These are phyloP conservation scores for Acyrthosiphon pisum DNA, from an alignment of 1,140 invertebrate species.

Conservation along the genomic window DNA sequence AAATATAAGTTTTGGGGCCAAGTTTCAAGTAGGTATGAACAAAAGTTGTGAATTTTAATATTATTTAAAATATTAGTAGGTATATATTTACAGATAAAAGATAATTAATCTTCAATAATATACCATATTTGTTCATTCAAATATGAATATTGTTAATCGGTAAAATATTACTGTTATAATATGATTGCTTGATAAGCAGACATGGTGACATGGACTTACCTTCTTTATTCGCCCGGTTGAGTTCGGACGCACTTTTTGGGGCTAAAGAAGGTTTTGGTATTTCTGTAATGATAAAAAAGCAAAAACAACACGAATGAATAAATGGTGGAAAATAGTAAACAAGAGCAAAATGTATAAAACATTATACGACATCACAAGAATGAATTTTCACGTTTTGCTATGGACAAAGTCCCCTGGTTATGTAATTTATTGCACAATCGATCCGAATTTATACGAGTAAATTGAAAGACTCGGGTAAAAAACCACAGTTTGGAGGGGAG, in stretches of 20 bases:
- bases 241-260: constrained; percentile 42
- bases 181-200: background rate
- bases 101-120: background rate
- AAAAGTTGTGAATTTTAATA: background rate
- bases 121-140: background rate
- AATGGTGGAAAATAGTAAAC: constrained; percentile 15
- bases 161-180: background rate
- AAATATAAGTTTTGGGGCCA: no score
- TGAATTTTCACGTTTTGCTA: constrained; percentile 3
- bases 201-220: constrained; percentile 26
- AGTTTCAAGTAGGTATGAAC: background rate
- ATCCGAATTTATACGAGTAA: constrained; percentile 2
- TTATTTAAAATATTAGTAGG: background rate
- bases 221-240: constrained; percentile 43
- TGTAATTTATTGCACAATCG: constrained; percentile 23
- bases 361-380: constrained; percentile 15
- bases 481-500: background rate
- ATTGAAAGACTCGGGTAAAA: constrained; percentile 13
- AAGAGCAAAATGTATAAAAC: constrained; percentile 11
- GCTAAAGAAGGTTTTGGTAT: constrained; percentile 54
- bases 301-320: constrained; percentile 8
- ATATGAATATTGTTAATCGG: background rate
- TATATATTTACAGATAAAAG: background rate
- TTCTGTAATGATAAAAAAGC: constrained; percentile 31
- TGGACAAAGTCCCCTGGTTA: background rate